A percentile compares a stretch with the other conserved stretches of the same genome.
phyloP scores from a whole-genome alignment of 1,140 invertebrate genomes.

The Popillia japonica region DNA sequence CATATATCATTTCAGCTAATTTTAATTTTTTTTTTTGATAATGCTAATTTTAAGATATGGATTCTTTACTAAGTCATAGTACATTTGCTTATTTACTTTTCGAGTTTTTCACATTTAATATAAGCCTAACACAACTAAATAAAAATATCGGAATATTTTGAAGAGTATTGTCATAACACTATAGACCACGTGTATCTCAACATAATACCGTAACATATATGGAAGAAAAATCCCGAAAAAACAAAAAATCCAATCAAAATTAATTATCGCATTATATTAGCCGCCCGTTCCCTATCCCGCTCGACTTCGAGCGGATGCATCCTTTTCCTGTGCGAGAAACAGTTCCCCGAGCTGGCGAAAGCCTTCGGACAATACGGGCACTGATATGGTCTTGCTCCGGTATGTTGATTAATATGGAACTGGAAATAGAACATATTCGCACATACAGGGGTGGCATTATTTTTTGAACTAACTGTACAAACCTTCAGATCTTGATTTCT shows the following conservation, averaged over 20 bases:
- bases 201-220: background rate
- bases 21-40: background rate
- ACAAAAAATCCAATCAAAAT: conserved; percentile 15
- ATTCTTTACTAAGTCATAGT: background rate
- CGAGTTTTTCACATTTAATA: background rate
- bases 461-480: conserved; percentile 42
- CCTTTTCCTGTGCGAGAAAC: conserved; percentile 76
- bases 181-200: background rate
- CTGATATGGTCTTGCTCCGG: conserved; percentile 80
- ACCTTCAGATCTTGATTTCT: conserved; percentile 78
- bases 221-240: conserved; percentile 21
- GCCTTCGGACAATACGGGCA: conserved; percentile 83
- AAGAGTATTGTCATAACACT: conserved; percentile 1
- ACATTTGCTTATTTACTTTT: background rate
- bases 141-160: background rate
- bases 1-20: background rate
- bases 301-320: conserved; percentile 70
- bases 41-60: conserved; percentile 5
- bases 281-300: conserved; percentile 54
- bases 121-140: background rate
- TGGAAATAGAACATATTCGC: conserved; percentile 47
- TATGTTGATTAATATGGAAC: conserved; percentile 83
- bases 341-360: conserved; percentile 82
- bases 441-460: background rate
- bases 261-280: conserved; percentile 55